A percentile compares a stretch with the other conserved stretches of the same genome.
These are phyloP conservation scores for Penaeus vannamei DNA, from an alignment of 1,140 invertebrate genomes.

Conservation along the genomic window DNA sequence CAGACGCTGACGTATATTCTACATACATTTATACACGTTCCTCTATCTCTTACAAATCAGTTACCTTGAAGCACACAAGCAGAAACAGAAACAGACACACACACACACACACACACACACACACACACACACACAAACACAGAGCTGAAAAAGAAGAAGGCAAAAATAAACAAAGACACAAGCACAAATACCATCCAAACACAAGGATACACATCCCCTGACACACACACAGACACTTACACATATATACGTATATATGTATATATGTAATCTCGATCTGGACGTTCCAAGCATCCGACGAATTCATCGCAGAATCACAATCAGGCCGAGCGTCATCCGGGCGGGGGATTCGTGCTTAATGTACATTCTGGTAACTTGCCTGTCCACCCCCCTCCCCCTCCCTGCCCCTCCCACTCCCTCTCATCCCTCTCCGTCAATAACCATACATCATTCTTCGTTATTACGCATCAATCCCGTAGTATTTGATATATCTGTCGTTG, in stretches of 20 bases:
- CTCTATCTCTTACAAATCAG: slow-evolving; percentile 14
- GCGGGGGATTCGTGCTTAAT: no score
- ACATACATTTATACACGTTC: slow-evolving; percentile 1
- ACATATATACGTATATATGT: slow-evolving; percentile 4
- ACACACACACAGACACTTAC: slow-evolving; percentile 28
- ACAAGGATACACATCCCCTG: neutral
- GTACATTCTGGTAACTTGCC: neutral
- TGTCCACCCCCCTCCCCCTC: neutral
- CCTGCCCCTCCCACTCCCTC: neutral
- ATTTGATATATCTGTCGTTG: no score
- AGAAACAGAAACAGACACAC: slow-evolving; percentile 25
- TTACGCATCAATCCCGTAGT: no score
- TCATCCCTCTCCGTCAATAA: neutral
- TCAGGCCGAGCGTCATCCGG: no score
- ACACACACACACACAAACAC: neutral
- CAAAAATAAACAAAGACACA: neutral
- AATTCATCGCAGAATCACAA: no score
- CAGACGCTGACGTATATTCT: neutral
- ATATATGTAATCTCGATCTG: neutral
- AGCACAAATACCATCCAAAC: neutral
- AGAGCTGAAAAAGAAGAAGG: slow-evolving; percentile 1
- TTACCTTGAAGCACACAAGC: slow-evolving; percentile 15
- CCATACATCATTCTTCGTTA: no score
- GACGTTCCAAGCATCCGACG: no score
- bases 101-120: neutral